Evolutionary conservation across 2,797 vertebrate genomes (phyloP).

Genomic region (Hybognathus amarus): DNA sequence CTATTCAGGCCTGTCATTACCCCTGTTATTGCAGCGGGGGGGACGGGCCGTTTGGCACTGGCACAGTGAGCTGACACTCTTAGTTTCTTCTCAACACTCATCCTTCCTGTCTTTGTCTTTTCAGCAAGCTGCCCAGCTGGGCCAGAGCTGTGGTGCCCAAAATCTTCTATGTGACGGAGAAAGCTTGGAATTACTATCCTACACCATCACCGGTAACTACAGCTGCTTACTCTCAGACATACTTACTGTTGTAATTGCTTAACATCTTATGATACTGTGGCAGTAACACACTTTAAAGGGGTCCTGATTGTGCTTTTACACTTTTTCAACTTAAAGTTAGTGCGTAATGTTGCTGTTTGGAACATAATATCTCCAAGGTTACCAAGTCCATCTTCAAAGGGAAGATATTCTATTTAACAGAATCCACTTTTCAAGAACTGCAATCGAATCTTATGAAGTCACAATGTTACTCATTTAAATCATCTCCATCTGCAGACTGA

Average conservation of each 20-base stretch:
- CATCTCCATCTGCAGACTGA: too few relatives aligned
- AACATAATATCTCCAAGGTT: too few relatives aligned
- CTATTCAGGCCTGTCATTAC: conserved; percentile 30
- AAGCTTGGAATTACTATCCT: conserved; percentile 99
- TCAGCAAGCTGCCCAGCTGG: conserved; percentile 96
- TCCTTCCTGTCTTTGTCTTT: conserved; percentile 63
- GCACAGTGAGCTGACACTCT: conserved; percentile 25
- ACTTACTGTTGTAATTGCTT: background rate
- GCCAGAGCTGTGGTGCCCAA: conserved; percentile 95
- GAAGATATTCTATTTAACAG: too few relatives aligned
- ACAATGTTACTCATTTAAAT: too few relatives aligned
- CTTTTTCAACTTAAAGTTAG: too few relatives aligned
- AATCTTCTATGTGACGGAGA: conserved; percentile 98
- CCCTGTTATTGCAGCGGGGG: conserved; percentile 14
- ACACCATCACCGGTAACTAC: conserved; percentile 93
- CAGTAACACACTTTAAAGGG: background rate
- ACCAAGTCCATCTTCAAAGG: too few relatives aligned
- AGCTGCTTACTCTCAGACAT: background rate
- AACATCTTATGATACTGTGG: background rate
- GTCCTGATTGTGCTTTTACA: too few relatives aligned
- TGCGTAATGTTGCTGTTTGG: too few relatives aligned
- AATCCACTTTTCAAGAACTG: too few relatives aligned
- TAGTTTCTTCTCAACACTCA: conserved; percentile 46
- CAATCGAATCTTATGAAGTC: too few relatives aligned
- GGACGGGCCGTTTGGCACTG: conserved; percentile 8